Conservation (phyloP, 2,888 invertebrate genomes). For the Noctua pronuba region DNA sequence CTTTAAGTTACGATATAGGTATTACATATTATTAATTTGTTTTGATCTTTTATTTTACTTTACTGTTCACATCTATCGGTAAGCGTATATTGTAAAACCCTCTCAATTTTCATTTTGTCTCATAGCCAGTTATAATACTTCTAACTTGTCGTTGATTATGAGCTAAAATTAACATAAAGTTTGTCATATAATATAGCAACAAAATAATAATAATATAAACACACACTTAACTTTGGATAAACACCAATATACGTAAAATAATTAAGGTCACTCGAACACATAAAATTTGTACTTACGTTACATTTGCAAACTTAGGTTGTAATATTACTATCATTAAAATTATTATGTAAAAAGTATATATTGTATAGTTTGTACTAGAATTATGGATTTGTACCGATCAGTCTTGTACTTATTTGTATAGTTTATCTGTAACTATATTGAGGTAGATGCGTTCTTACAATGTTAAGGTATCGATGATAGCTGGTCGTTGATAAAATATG, state of each 20-base stretch:
- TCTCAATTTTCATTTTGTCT: constrained; percentile 67
- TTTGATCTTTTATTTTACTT: constrained; percentile 28
- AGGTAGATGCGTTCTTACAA: constrained; percentile 75
- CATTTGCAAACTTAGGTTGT: constrained; percentile 81
- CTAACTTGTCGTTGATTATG: constrained; percentile 73
- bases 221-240: constrained; percentile 89
- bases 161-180: constrained; percentile 81
- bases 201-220: constrained; percentile 87
- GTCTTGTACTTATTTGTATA: constrained; percentile 83
- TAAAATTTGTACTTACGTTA: constrained; percentile 89
- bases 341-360: constrained; percentile 71
- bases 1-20: constrained; percentile 33
- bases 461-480: constrained; percentile 28
- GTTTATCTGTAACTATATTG: constrained; percentile 76
- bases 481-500: constrained; percentile 32
- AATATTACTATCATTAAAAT: constrained; percentile 80
- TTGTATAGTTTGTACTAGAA: constrained; percentile 83
- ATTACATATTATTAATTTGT: constrained; percentile 30
- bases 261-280: constrained; percentile 89
- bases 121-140: constrained; percentile 79
- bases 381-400: constrained; percentile 88
- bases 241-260: constrained; percentile 85
- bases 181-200: constrained; percentile 87
- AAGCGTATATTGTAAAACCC: constrained; percentile 47
- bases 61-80: constrained; percentile 13